Base-by-base conservation (phyloP, 2,113 vertebrate genomes). In the Delphinus delphis region DNA sequence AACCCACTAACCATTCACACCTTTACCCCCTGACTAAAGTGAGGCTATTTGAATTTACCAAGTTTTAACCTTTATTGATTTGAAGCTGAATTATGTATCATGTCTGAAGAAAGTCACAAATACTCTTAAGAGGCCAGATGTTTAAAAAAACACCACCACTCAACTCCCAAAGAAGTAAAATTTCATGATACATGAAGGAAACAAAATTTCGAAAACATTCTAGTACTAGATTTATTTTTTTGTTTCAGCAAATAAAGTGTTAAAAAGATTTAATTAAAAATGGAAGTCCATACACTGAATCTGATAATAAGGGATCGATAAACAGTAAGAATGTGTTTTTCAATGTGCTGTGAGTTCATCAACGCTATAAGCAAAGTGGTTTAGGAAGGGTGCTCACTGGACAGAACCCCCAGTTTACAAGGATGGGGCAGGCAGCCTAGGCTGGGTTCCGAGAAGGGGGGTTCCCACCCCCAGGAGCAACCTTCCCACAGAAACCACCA, bases 21-120 rank as follows among this genome's bases (percentile, higher is more conserved):
- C 58, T 58, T 5, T 1, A 26, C 26, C 18, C 0, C 21, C 36
- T 0, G 2, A 74, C 10, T 33, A 38, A 44, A 73, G 28, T 1
- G 20, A 67, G 67, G 28, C 58, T 38, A 11, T 1, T 1, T 8
- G 12, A 55, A 55, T 58, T 2, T 47, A 38, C n/a, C 1, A 17
- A 20, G 88, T 31, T 0, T 50, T 11, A 47, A 67, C 36, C n/a
- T 88, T 38, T 58, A 80, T 1, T 58, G 47, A 74, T n/a, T 1
- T 58, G 76, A 88, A 68, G 33, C 23, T 68, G 23, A 68, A 76
- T 14, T n/a, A 83, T 8, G 2, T 20, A 62, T 25, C 25, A 17
- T 53, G 63, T 62, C 77, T 84, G 26, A 83, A 83, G 28, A 90
- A 74, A 47, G 50, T 33, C 23, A 67, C 8, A 82, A 65, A 67